phyloP scores from a whole-genome alignment of 1,140 invertebrate species.

The Drosophila ficusphila region DNA sequence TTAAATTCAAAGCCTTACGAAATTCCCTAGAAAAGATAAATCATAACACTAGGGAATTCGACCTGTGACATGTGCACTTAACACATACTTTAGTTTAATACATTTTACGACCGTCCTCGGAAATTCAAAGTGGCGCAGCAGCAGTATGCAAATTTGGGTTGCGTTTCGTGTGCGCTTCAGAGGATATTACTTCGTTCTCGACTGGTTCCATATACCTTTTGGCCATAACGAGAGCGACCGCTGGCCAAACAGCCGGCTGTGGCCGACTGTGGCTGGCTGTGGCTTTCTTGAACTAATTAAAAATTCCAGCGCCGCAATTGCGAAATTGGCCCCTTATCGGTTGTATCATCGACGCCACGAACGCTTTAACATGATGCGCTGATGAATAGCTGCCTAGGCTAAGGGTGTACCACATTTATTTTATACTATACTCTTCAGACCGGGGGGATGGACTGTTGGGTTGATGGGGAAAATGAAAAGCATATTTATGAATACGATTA shows the following conservation, averaged over 20 bases:
- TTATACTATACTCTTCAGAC: not conserved
- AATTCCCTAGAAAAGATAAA: slow-evolving; percentile 7
- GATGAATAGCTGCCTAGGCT: slow-evolving; percentile 76
- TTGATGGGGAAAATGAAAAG: slow-evolving; percentile 42
- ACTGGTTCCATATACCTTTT: slow-evolving; percentile 23
- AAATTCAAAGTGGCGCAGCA: slow-evolving; percentile 4
- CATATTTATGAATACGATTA: slow-evolving; percentile 81
- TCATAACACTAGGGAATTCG: slow-evolving; percentile 35
- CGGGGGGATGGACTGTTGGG: not conserved
- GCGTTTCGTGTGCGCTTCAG: slow-evolving; percentile 44
- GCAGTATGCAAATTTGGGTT: slow-evolving; percentile 58
- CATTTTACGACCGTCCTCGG: slow-evolving; percentile 42
- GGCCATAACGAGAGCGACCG: slow-evolving; percentile 29
- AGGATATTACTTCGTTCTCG: slow-evolving; percentile 37
- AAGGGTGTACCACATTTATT: slow-evolving; percentile 15
- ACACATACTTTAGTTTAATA: slow-evolving; percentile 68
- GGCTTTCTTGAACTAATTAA: slow-evolving; percentile 73
- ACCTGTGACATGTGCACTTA: slow-evolving; percentile 57
- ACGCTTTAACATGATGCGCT: slow-evolving; percentile 77
- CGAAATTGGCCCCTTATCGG: slow-evolving; percentile 83
- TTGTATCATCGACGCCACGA: slow-evolving; percentile 82
- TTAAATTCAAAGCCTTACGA: not conserved
- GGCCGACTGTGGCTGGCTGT: slow-evolving; percentile 21
- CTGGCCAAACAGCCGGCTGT: not conserved
- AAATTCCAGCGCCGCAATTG: slow-evolving; percentile 80